phyloP scores from a whole-genome alignment of 2,797 vertebrate species.

The Spizella passerina region DNA sequence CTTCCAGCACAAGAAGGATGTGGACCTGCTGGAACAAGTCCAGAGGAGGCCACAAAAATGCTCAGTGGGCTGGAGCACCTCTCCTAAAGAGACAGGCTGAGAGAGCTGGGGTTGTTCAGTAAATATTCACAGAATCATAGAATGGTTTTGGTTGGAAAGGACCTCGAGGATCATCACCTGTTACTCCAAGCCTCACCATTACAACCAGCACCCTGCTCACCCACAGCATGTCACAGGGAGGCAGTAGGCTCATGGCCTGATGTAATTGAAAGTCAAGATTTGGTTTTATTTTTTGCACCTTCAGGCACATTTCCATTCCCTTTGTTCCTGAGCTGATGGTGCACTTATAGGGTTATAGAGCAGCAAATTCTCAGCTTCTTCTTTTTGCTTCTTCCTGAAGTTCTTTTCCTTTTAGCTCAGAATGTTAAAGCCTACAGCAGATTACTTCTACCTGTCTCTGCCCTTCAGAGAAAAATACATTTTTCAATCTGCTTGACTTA shows the following conservation, averaged over 20 bases:
- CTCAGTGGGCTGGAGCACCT: background rate
- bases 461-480: background rate
- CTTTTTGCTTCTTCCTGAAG: background rate
- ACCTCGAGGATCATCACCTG: background rate
- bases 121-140: background rate
- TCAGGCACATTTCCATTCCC: background rate
- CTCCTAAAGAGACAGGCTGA: background rate
- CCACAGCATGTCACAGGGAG: background rate
- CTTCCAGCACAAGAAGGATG: background rate
- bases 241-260: background rate
- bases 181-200: background rate
- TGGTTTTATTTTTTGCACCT: background rate
- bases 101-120: background rate
- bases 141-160: background rate
- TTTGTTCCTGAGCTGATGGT: background rate
- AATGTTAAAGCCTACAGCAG: background rate
- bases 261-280: background rate
- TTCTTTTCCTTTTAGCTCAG: background rate
- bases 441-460: background rate
- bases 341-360: background rate
- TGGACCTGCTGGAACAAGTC: accelerated
- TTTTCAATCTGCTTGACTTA: background rate
- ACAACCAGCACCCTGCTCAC: background rate
- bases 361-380: background rate
- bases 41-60: background rate